Conservation (phyloP, 2,797 vertebrate species). For the Somateria mollissima region DNA sequence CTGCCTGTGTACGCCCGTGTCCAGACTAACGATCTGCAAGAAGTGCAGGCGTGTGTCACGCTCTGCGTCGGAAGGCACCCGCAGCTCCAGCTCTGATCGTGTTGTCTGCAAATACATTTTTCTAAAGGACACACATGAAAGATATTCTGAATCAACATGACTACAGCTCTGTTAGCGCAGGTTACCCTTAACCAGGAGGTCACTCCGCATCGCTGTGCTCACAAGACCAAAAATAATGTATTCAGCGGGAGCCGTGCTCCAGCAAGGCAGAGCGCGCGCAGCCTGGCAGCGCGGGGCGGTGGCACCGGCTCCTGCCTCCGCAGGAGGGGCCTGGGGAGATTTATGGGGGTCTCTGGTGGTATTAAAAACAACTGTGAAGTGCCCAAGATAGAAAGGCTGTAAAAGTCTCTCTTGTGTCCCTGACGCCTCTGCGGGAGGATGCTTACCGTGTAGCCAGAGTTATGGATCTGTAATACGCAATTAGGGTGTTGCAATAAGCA, state of each 20-base stretch:
- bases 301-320: not conserved
- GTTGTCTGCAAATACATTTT: not conserved
- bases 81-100: not conserved
- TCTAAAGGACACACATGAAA: slow-evolving; percentile 54
- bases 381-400: not conserved
- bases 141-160: slow-evolving; percentile 8
- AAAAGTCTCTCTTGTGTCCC: not conserved
- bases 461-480: not conserved
- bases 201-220: slow-evolving; percentile 42
- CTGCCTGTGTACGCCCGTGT: not conserved
- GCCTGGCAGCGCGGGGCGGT: fast-evolving
- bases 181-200: slow-evolving; percentile 42
- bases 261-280: fast-evolving
- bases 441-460: not conserved
- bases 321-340: fast-evolving
- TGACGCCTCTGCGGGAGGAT: not conserved
- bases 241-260: fast-evolving
- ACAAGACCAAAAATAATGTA: slow-evolving; percentile 42
- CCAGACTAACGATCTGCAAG: not conserved
- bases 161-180: slow-evolving; percentile 32
- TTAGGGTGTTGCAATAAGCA: not conserved
- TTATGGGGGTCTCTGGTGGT: fast-evolving
- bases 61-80: not conserved
- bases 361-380: not conserved
- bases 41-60: not conserved